phyloP scores from a whole-genome alignment of 2,113 vertebrate species.

The Nycticorax nycticorax region DNA sequence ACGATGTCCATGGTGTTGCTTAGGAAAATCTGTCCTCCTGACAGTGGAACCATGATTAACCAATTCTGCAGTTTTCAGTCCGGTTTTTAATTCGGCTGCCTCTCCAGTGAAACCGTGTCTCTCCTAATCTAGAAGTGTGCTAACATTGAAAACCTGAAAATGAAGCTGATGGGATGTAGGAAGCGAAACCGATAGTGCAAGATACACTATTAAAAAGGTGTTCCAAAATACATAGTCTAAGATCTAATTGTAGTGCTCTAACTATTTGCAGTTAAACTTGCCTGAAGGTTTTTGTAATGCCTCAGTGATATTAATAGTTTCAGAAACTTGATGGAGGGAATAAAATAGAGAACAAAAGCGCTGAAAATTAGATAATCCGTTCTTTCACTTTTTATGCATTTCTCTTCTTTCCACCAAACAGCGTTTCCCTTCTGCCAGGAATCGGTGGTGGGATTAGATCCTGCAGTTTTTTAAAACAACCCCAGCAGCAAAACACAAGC shows the following conservation, averaged over 20 bases:
- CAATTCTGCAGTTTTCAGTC: background rate
- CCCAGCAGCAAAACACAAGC: background rate
- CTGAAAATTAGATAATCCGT: background rate
- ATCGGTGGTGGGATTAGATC: background rate
- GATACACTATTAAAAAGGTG: background rate
- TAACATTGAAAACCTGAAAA: background rate
- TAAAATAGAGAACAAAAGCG: background rate
- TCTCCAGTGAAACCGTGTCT: background rate
- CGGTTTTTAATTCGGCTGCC: background rate
- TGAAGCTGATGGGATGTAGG: background rate
- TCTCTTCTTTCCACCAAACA: background rate
- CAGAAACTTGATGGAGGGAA: background rate
- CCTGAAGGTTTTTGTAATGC: background rate
- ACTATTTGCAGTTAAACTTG: background rate
- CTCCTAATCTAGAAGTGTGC: background rate
- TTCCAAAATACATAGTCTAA: background rate
- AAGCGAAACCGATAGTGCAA: background rate
- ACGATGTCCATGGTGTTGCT: rapidly evolving
- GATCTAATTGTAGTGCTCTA: background rate
- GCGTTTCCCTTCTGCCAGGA: background rate
- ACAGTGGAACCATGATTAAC: background rate
- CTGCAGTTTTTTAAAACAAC: background rate
- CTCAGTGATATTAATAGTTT: background rate
- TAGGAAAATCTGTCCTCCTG: rapidly evolving
- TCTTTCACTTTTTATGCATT: background rate